Conservation (phyloP, 2,888 invertebrate genomes). For the Morpho helenor region DNA sequence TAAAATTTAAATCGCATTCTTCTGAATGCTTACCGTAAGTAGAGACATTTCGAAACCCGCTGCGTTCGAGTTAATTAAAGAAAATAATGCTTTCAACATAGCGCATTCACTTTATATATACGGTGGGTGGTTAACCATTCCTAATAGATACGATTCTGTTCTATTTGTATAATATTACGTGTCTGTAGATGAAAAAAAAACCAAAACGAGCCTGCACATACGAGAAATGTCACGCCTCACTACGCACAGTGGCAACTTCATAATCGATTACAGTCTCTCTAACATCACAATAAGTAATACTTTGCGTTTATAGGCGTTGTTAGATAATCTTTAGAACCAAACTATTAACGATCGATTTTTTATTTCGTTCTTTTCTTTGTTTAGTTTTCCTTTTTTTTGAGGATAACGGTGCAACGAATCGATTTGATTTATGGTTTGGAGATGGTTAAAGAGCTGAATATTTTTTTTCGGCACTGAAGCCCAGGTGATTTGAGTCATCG, state of each 20-base stretch:
- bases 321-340: slow-evolving; percentile 10
- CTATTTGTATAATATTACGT: slow-evolving; percentile 30
- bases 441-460: too few relatives aligned
- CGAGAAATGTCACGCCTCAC: slow-evolving; percentile 22
- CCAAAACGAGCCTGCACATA: slow-evolving; percentile 13
- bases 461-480: too few relatives aligned
- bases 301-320: slow-evolving; percentile 5
- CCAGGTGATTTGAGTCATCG: too few relatives aligned
- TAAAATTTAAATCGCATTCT: background rate
- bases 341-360: slow-evolving; percentile 4
- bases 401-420: too few relatives aligned
- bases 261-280: slow-evolving; percentile 14
- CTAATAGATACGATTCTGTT: slow-evolving; percentile 23
- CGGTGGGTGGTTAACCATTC: slow-evolving; percentile 56
- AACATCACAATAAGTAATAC: background rate
- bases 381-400: too few relatives aligned
- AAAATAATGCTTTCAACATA: slow-evolving; percentile 45
- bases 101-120: slow-evolving; percentile 58
- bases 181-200: slow-evolving; percentile 14
- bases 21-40: slow-evolving; percentile 54
- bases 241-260: slow-evolving; percentile 12
- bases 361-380: too few relatives aligned
- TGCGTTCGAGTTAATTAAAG: slow-evolving; percentile 44
- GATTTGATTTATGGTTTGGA: too few relatives aligned
- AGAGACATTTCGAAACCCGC: slow-evolving; percentile 57